Evolutionary conservation across 2,113 vertebrate genomes (phyloP), one percentile per base, ranked within the genome.

Genomic region (Pangasianodon hypophthalmus): DNA sequence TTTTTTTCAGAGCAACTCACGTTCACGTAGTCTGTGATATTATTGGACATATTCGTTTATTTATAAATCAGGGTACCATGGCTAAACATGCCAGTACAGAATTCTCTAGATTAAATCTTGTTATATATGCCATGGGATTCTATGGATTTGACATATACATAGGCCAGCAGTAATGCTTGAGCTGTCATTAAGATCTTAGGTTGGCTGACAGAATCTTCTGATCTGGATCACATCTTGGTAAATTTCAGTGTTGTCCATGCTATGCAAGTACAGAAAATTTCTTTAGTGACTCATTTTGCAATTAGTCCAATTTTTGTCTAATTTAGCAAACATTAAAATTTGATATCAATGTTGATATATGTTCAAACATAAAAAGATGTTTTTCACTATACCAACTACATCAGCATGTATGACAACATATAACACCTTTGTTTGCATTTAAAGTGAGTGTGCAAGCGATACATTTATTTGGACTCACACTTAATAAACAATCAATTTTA

Each of bases 391-490:
- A 89, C 87, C 85, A 87, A 87, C 77, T 89, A 92, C 54, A 37
- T 89, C 85, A 85, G 81, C 84, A 89, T 89, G 85, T 90, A 90
- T 89, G 85, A 89, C 89, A 88, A 91, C 88, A 87, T 89, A 92
- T 83, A 92, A 87, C 91, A 91, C 62, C 77, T 91, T 87, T 81
- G 85, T 89, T 60, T 86, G 83, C 84, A 64, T 87, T 84, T 90
- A 86, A 89, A 90, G 87, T 91, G 87, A 86, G 62, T 82, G 89
- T 89, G 91, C 64, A 84, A 92, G 90, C 81, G 71, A 89, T 91
- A 90, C 80, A 91, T 90, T 91, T 89, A 73, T 91, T 92, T 90
- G 89, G 89, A 90, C 84, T 90, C 89, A 89, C 87, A 92, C 87
- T 92, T 88, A 89, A 87, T 92, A 87, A 90, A 92, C 86, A 89